phyloP scores from a whole-genome alignment of 2,113 vertebrate species.

The Corydoras sp. region DNA sequence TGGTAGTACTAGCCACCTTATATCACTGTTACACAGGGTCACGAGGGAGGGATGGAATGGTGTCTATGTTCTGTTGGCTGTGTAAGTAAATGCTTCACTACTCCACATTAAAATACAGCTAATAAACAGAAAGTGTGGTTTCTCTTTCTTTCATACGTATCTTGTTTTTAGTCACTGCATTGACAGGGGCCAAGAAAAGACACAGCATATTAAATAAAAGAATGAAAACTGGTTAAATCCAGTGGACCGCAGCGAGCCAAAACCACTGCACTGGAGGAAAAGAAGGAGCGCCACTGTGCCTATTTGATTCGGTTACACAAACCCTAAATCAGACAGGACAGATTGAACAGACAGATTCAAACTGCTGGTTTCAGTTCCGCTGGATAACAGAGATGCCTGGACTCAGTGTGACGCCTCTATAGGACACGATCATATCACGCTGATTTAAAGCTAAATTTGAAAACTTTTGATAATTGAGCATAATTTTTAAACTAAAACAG shows the following conservation, averaged over 20 bases:
- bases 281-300: constrained; percentile 11
- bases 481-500: too few relatives aligned
- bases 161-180: too few relatives aligned
- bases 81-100: too few relatives aligned
- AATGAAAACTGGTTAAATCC: constrained; percentile 47
- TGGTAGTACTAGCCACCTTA: too few relatives aligned
- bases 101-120: neutral
- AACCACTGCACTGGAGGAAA: constrained; percentile 27
- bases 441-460: neutral
- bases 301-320: constrained; percentile 22
- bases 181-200: constrained; percentile 22
- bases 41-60: too few relatives aligned
- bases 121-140: constrained; percentile 1
- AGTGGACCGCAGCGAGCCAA: constrained; percentile 48
- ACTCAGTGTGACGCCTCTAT: too few relatives aligned
- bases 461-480: too few relatives aligned
- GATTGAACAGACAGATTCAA: neutral
- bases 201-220: constrained; percentile 31
- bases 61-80: too few relatives aligned
- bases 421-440: too few relatives aligned
- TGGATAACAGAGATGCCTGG: too few relatives aligned
- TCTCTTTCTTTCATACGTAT: neutral
- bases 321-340: constrained; percentile 37
- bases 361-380: neutral
- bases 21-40: too few relatives aligned